A percentile compares a stretch with the other conserved stretches of the same genome.
Conservation (phyloP, 2,113 vertebrate species). For the Carettochelys insculpta region DNA sequence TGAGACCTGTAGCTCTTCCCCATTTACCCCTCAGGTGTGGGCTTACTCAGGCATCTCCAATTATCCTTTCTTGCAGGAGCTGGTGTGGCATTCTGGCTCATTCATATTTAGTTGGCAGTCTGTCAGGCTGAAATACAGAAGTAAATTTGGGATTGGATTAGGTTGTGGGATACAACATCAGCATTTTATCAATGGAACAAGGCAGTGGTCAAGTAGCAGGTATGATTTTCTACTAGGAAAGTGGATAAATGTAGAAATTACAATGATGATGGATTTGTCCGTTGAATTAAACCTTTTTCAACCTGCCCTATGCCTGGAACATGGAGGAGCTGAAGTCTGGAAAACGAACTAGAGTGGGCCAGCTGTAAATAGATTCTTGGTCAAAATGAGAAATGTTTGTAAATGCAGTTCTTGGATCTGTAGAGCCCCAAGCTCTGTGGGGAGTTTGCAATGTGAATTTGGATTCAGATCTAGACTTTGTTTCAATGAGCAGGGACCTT, state of each 20-base stretch:
- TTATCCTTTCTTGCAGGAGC: too few species aligned
- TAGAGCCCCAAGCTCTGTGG: background rate
- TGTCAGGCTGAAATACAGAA: background rate
- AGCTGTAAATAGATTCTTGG: background rate
- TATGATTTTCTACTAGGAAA: background rate
- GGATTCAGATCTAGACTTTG: background rate
- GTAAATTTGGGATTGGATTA: background rate
- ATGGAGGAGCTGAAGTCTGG: background rate
- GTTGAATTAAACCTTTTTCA: background rate
- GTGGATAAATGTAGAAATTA: slow-evolving; percentile 7
- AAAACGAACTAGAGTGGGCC: background rate
- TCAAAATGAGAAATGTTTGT: background rate
- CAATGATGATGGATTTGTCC: background rate
- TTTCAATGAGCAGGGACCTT: background rate
- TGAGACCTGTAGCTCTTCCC: too few species aligned
- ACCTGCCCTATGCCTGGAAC: background rate
- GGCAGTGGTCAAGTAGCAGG: background rate
- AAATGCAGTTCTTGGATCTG: background rate
- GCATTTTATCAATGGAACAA: background rate
- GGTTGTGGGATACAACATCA: background rate
- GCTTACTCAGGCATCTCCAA: too few species aligned
- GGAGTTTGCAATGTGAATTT: background rate
- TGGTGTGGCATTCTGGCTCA: too few species aligned
- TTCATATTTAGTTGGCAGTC: too few species aligned
- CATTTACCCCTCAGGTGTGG: too few species aligned